phyloP scores from a whole-genome alignment of 2,888 invertebrate species.

The Napeogenes inachia region DNA sequence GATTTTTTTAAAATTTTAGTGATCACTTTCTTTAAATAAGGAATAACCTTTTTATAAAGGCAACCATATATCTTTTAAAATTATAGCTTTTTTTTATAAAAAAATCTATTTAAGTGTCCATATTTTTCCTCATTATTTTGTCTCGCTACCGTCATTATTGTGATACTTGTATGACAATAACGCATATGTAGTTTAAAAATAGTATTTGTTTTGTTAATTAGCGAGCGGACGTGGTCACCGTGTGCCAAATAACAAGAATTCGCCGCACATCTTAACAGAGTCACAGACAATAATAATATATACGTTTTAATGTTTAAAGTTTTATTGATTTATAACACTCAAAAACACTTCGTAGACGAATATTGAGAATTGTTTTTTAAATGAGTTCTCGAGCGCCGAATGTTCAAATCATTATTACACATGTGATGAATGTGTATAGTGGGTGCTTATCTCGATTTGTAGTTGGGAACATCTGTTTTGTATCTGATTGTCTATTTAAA shows the following conservation, averaged over 20 bases:
- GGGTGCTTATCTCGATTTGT: constrained; percentile 11
- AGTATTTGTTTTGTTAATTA: constrained; percentile 20
- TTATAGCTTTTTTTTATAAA: too few relatives aligned
- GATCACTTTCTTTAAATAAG: too few relatives aligned
- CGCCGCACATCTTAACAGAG: constrained; percentile 24
- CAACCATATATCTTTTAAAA: background rate
- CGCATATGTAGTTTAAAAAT: constrained; percentile 12
- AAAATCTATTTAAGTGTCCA: background rate
- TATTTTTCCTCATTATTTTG: background rate
- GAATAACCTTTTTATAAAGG: background rate
- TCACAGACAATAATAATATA: constrained; percentile 41
- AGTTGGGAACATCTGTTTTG: constrained; percentile 7
- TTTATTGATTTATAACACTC: constrained; percentile 41
- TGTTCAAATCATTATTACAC: constrained; percentile 11
- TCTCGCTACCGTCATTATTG: background rate
- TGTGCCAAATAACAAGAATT: constrained; percentile 37
- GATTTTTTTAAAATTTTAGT: too few relatives aligned
- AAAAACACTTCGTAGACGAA: constrained; percentile 36
- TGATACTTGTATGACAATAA: background rate
- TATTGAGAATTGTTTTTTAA: constrained; percentile 33
- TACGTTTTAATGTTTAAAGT: constrained; percentile 34
- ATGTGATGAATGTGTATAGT: constrained; percentile 10
- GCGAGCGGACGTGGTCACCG: constrained; percentile 18
- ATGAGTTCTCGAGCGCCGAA: constrained; percentile 11
- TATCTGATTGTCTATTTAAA: constrained; percentile 1